Conservation (phyloP, 2,888 invertebrate species). For the Andrena trimmerana region DNA sequence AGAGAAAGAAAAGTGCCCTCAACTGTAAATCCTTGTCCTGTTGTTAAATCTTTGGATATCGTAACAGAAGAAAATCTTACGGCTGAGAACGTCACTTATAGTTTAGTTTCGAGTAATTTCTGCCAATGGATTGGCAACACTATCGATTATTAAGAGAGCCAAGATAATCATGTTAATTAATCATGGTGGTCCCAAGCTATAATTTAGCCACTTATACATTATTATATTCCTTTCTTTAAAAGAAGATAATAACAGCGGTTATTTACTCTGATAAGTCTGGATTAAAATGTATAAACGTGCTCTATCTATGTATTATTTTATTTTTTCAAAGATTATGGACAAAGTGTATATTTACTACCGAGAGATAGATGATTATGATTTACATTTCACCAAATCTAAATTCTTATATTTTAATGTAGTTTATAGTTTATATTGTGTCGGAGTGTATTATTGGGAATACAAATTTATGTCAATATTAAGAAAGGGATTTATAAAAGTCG, state of each 20-base stretch:
- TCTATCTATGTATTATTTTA: conserved; percentile 75
- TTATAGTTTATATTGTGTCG: conserved; percentile 67
- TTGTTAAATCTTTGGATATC: conserved; percentile 65
- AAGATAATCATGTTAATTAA: conserved; percentile 63
- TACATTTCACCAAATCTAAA: conserved; percentile 66
- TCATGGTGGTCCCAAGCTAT: conserved; percentile 70
- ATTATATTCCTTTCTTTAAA: conserved; percentile 67
- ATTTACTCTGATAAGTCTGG: conserved; percentile 70
- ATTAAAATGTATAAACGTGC: conserved; percentile 76
- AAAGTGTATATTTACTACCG: conserved; percentile 80
- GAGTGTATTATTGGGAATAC: conserved; percentile 57
- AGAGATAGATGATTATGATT: conserved; percentile 68
- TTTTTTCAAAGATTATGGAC: conserved; percentile 76
- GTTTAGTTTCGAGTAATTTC: conserved; percentile 68
- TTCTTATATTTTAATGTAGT: conserved; percentile 67
- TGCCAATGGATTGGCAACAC: conserved; percentile 43
- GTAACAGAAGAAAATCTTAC: conserved; percentile 44
- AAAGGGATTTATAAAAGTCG: conserved; percentile 48
- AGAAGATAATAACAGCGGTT: conserved; percentile 62
- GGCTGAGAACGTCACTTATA: conserved; percentile 63
- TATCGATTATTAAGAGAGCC: conserved; percentile 61
- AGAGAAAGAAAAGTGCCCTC: conserved; percentile 74
- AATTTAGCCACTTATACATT: conserved; percentile 74
- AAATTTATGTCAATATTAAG: conserved; percentile 56
- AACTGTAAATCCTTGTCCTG: conserved; percentile 71